Base-by-base conservation (phyloP, 2,797 vertebrate genomes). In the Apogon hyalosoma region DNA sequence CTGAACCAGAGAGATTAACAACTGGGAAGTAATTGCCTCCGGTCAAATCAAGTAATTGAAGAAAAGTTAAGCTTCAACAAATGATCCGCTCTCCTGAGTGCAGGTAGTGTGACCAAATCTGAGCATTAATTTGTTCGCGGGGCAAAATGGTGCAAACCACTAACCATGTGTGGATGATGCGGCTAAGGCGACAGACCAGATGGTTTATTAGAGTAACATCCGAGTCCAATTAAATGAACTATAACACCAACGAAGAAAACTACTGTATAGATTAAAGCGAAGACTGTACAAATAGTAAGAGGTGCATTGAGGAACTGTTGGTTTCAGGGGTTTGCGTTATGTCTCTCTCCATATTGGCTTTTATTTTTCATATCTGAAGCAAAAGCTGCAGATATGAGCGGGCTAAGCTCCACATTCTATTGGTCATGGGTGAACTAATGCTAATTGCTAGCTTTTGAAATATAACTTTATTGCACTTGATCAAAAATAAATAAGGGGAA, bases 71-170 rank as follows among this genome's bases (percentile, higher is more conserved):
- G 41, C 14, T 24, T 57, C 46, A 15, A 47, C 56, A 46, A 59
- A 87, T 80, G 61, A 77, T 74, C 13, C 52, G 73, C 65, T 68
- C 69, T 83, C 75, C 70, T 59, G 57, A 54, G 75, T 62, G 76
- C 82, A 90, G 82, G 36, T 75, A 72, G 79, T 84, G 78, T 79
- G 83, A 81, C 85, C 65, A 39, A 53, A 58, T 75, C 60, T 86
- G 73, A 75, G 65, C 76, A 78, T 82, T 77, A 82, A 87, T 75
- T 86, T 86, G 76, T 75, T 79, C 73, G 80, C 52, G 39, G 47
- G 57, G 70, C 33, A 54, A 48, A 76, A 73, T 45, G 75, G 69
- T 82, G 80, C 40, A 64, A 60, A 64, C 67, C 62, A 65, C 6
- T 66, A 49, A 56, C 61, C 69, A 28, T 49, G 41, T 61, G 58